phyloP scores from a whole-genome alignment of 2,888 invertebrate species.

The Sphaeridia pumilis region DNA sequence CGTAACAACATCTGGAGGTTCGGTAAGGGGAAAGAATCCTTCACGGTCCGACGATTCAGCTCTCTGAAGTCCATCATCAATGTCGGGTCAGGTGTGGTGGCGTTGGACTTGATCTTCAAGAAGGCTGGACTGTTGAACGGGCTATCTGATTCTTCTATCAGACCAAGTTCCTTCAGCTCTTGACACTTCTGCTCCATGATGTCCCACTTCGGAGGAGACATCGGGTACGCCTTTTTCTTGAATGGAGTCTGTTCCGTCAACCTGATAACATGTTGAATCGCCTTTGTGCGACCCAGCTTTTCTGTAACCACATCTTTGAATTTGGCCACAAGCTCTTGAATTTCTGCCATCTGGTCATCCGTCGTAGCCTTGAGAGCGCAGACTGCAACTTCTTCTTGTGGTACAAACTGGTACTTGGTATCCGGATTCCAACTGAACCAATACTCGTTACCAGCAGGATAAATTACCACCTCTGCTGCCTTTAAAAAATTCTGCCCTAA shows the following conservation, averaged over 20 bases:
- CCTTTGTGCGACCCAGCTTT: neutral
- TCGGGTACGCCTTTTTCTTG: neutral
- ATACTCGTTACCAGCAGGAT: neutral
- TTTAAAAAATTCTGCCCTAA: neutral
- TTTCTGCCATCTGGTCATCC: neutral
- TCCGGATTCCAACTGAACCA: neutral
- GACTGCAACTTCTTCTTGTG: neutral
- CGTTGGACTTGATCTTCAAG: neutral
- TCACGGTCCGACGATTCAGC: slow-evolving; percentile 36
- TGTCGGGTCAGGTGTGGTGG: neutral
- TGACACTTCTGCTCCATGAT: neutral
- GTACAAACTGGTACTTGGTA: neutral
- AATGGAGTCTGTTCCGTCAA: neutral
- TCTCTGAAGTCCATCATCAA: slow-evolving; percentile 33
- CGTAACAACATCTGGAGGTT: slow-evolving; percentile 36
- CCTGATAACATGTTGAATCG: neutral
- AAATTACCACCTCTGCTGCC: neutral
- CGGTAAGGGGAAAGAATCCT: slow-evolving; percentile 38
- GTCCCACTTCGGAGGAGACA: neutral
- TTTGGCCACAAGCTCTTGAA: neutral
- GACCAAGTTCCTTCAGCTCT: neutral
- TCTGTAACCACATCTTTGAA: neutral
- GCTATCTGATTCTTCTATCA: neutral
- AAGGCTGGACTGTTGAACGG: neutral
- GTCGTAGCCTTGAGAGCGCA: neutral